These are phyloP conservation scores for Oncorhynchus gorbuscha DNA, from an alignment of 2,113 vertebrate species.

Conservation along the genomic window DNA sequence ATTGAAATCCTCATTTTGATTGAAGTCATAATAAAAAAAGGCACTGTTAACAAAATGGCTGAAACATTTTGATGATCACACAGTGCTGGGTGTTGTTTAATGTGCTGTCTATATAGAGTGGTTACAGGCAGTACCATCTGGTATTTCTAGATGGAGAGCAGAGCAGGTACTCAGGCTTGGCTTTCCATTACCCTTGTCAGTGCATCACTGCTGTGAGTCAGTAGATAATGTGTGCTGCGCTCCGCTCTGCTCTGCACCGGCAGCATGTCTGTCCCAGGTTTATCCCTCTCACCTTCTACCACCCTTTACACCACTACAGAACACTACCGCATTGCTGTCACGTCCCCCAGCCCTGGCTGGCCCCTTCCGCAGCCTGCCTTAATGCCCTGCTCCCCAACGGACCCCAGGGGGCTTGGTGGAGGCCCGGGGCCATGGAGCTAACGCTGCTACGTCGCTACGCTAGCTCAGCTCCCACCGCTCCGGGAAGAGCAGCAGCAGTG, in stretches of 20 bases:
- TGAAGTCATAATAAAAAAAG: not conserved
- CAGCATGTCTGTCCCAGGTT: not conserved
- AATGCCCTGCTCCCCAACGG: not conserved
- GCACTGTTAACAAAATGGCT: not conserved
- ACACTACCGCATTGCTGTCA: not conserved
- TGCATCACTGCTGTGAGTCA: not conserved
- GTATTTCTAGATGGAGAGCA: not conserved
- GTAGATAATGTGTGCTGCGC: not conserved
- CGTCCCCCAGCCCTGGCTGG: not conserved
- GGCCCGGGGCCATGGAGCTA: not conserved
- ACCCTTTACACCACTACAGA: not conserved
- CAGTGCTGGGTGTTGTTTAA: not conserved
- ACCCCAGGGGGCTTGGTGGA: not conserved
- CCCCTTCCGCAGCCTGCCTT: not conserved
- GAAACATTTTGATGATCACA: not conserved
- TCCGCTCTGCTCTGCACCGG: not conserved
- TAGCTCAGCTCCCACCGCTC: not conserved
- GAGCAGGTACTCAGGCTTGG: not conserved
- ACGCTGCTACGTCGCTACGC: slow-evolving; percentile 8
- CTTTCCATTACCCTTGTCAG: not conserved
- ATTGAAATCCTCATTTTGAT: not conserved
- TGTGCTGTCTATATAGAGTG: not conserved
- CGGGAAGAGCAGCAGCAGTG: not conserved
- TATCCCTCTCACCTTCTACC: not conserved
- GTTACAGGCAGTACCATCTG: not conserved